Evolutionary conservation across 2,113 vertebrate species (phyloP).

Genomic region (Cyphotilapia sp.): DNA sequence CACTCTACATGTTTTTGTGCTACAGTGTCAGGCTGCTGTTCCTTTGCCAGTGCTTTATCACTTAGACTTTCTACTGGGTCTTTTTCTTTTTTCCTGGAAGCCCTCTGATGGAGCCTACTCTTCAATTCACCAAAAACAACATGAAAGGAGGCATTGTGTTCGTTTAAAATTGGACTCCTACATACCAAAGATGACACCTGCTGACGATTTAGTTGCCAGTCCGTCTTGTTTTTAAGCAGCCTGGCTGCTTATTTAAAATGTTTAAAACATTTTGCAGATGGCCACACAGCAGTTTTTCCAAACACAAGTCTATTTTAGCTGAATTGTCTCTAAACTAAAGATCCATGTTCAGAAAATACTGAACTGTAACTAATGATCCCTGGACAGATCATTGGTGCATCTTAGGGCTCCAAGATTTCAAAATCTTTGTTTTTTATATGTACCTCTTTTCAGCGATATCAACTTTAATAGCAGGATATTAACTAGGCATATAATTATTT

Average conservation of each 20-base stretch:
- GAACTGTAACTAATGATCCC: neutral
- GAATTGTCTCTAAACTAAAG: neutral
- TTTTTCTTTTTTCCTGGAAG: neutral
- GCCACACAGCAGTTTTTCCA: neutral
- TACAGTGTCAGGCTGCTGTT: neutral
- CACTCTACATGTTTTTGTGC: neutral
- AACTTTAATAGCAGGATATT: neutral
- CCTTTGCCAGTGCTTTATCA: constrained; percentile 1
- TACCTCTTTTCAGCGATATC: neutral
- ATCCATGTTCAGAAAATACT: neutral
- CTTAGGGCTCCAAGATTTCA: neutral
- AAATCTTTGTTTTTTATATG: neutral
- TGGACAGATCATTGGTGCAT: neutral
- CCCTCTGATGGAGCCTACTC: neutral
- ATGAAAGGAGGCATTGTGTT: neutral
- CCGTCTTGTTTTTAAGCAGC: neutral
- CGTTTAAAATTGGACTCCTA: neutral
- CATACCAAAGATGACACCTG: constrained; percentile 8
- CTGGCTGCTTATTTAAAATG: neutral
- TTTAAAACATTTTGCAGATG: neutral
- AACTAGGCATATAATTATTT: neutral
- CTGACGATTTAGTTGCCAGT: neutral
- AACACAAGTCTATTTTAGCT: neutral
- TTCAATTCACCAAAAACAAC: constrained; percentile 17
- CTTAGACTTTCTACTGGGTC: neutral